Evolutionary conservation across 2,888 invertebrate species (phyloP).

Genomic region (Oxytorus armatus): DNA sequence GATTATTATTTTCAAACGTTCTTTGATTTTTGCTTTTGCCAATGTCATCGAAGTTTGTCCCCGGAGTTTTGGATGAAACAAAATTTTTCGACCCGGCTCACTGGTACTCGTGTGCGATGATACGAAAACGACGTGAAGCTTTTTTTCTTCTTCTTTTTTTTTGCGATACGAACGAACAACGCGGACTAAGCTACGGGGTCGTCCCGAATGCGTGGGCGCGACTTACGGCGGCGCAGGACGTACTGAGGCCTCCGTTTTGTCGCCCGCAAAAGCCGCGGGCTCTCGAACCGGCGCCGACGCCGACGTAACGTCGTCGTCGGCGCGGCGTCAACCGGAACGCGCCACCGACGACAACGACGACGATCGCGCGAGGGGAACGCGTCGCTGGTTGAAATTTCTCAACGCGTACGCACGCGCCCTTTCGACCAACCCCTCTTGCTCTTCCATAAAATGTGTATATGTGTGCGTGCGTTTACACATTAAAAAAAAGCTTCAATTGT

Average conservation of each 20-base stretch:
- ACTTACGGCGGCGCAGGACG: slow-evolving; percentile 76
- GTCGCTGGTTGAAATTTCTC: slow-evolving; percentile 18
- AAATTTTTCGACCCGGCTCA: too few relatives aligned
- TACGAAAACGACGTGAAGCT: not conserved
- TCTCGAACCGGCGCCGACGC: slow-evolving; percentile 45
- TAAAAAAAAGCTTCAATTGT: not conserved
- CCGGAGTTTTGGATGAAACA: slow-evolving; percentile 15
- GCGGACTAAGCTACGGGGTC: slow-evolving; percentile 72
- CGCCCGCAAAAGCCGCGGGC: slow-evolving; percentile 40
- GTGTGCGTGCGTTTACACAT: not conserved
- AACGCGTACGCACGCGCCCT: slow-evolving; percentile 23
- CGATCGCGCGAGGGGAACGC: slow-evolving; percentile 40
- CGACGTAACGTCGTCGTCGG: slow-evolving; percentile 69
- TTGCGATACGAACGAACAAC: slow-evolving; percentile 43
- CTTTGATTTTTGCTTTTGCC: not conserved
- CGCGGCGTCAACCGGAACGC: slow-evolving; percentile 70
- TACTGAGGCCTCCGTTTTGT: slow-evolving; percentile 70
- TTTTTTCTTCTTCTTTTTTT: too few relatives aligned
- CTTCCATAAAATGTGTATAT: not conserved
- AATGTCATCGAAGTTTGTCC: not conserved
- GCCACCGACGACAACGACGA: slow-evolving; percentile 69
- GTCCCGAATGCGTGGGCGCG: slow-evolving; percentile 71
- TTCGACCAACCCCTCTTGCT: slow-evolving; percentile 16
- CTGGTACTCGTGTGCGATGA: slow-evolving; percentile 57
- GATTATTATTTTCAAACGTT: not conserved